phyloP scores from a whole-genome alignment of 2,888 invertebrate genomes.

The Pocota personata region DNA sequence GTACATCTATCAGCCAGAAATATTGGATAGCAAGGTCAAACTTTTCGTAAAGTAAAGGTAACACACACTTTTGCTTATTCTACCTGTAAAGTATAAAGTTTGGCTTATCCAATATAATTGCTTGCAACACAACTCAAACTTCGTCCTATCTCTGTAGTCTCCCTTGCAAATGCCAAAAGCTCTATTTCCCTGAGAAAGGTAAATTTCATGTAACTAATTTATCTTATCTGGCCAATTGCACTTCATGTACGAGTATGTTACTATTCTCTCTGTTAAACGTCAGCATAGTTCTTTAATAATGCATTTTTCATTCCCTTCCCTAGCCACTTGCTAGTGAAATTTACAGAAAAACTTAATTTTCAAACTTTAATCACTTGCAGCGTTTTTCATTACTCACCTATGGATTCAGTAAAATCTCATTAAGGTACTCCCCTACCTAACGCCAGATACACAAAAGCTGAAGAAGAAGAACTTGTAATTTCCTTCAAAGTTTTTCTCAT shows the following conservation, averaged over 20 bases:
- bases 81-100: too few species aligned
- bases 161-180: background rate
- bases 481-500: conserved; percentile 36
- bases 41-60: too few species aligned
- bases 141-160: too few species aligned
- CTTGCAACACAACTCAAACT: too few species aligned
- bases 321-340: background rate
- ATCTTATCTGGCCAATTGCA: background rate
- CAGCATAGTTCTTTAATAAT: background rate
- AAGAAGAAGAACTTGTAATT: conserved; percentile 35
- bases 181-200: too few species aligned
- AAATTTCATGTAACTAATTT: too few species aligned
- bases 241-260: background rate
- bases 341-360: background rate
- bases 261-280: conserved; percentile 2
- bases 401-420: conserved; percentile 35
- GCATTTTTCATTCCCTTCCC: background rate
- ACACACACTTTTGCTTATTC: too few species aligned
- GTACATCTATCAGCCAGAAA: too few species aligned
- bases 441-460: background rate
- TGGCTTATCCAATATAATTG: too few species aligned
- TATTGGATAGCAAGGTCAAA: too few species aligned
- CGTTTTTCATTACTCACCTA: conserved; percentile 6
- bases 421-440: background rate
- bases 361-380: conserved; percentile 11